Base-by-base conservation (phyloP, 53 echinoderm and acorn worm genomes). In the Actinopyga echinites region DNA sequence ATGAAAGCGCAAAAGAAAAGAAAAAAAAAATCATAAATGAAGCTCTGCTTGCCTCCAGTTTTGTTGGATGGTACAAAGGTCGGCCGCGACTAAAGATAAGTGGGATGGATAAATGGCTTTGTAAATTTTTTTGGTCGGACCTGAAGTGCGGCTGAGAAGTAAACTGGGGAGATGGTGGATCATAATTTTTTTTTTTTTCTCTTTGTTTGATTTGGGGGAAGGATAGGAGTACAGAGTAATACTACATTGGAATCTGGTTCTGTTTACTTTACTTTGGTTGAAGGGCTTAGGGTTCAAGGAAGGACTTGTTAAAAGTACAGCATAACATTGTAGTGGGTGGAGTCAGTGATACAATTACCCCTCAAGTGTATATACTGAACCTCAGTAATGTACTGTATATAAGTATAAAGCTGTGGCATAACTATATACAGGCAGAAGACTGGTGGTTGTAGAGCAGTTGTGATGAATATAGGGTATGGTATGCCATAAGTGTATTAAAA, bases 101-200 rank as follows among this genome's bases (percentile, higher is more conserved):
- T 71, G 71, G 71, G 71, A 71, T 71, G 71, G 71, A 71, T 71
- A 71, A 65, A 71, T 71, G 40, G 71, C 44, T 71, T 71, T 71
- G 71, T 71, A 71, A 71, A 71, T 71, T 71, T 71, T 71, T 71
- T 25, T 71, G 71, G 44, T 71, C 17, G 71, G 71, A 44, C 71
- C 71, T 71, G 40, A 71, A 71, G 71, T 71, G 44, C 25, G 22
- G 44, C 71, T 44, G 71, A 71, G 71, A 71, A 44, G 40, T 71
- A 40, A 40, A 44, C 3, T 4, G 29, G n/a, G 71, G 21, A 71
- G 71, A 71, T 71, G 71, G 24, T 40, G 71, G 44, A 71, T 40
- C 44, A 40, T 71, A 40, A 69, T 71, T 71, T 71, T 49, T 44
- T 71, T 71, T 40, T 71, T 71, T 71, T 37, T 71, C 40, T 71